Percentiles rank a stretch among this genome's conserved stretches.
phyloP scores from a whole-genome alignment of 2,113 vertebrate genomes.

The Notothenia rossii region DNA sequence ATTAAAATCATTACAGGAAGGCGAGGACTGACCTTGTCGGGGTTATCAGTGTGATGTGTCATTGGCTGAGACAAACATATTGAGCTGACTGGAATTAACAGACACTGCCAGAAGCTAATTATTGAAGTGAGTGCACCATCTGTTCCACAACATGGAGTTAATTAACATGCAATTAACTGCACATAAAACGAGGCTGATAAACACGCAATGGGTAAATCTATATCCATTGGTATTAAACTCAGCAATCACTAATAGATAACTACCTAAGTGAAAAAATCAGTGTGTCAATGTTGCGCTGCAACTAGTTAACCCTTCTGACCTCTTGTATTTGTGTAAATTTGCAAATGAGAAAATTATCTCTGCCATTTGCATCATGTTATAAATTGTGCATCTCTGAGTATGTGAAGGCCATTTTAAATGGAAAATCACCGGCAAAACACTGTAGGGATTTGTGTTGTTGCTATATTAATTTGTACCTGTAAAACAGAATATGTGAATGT shows the following conservation, averaged over 20 bases:
- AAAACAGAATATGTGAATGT: too few species aligned
- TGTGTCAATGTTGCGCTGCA: not conserved
- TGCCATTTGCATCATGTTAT: not conserved
- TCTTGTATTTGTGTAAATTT: conserved; percentile 19
- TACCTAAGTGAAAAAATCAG: not conserved
- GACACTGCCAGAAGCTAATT: conserved; percentile 48
- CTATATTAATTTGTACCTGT: too few species aligned
- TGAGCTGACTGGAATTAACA: conserved; percentile 52
- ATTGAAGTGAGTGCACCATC: conserved; percentile 57
- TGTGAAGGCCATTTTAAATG: not conserved
- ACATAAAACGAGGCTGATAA: conserved; percentile 55
- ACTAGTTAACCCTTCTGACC: conserved; percentile 14
- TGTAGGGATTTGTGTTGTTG: too few species aligned
- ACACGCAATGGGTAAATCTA: conserved; percentile 43
- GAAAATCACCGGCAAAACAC: not conserved
- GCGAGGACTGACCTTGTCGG: conserved; percentile 28
- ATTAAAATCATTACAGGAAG: conserved; percentile 30
- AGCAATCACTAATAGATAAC: conserved; percentile 22
- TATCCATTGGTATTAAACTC: conserved; percentile 44
- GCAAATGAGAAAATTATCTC: not conserved
- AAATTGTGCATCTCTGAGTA: not conserved
- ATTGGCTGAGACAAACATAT: conserved; percentile 42
- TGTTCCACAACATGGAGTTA: conserved; percentile 59
- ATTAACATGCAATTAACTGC: conserved; percentile 50
- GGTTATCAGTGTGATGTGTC: conserved; percentile 31